Base-by-base conservation (phyloP, 2,113 vertebrate genomes). In the Oxyruncus cristatus region DNA sequence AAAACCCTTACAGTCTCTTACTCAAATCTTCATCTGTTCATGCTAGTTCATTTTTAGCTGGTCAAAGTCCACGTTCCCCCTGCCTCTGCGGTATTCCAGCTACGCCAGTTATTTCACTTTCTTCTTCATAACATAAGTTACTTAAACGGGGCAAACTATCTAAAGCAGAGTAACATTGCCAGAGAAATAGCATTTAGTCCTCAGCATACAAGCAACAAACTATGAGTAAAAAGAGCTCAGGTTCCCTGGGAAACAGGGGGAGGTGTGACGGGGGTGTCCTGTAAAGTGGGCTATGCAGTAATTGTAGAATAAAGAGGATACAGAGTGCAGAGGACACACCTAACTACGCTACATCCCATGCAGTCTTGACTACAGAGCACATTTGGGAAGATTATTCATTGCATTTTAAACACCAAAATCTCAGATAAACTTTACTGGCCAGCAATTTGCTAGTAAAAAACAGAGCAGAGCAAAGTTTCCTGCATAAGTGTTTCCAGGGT, bases 401-500 rank as follows among this genome's bases (percentile, higher is more conserved):
- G 47, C 49, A 33, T 88, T 94, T 92, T 35, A 39, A 9, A 30
- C 7, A 22, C 52, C 53, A 63, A 92, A 74, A 75, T 71, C 56
- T 89, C 76, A 84, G 90, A 91, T 91, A 92, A 89, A 92, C 35
- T 47, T 75, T 42, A 85, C 53, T 49, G 76, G 86, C 76, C 76
- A 75, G 77, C 9, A 55, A 75, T 89, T 85, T 81, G 52, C 73
- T 78, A 75, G 73, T 49, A 72, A 94, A 96, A 96, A 73, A 18
- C 39, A 10, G 89, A 93, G 86, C 4, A 3, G 70, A 93, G 91
- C 76, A 63, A 4, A 81, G 76, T 76, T 82, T 75, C 76, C 79
- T 82, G 55, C 0, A 0, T 93, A 92, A 95, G 52, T 95, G 65
- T 94, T 96, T 96, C 96, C 96, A 95, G 92, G 83, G 93, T 89